Evolutionary conservation across 1,140 invertebrate species (phyloP).

Genomic region (Brachionus angularis): DNA sequence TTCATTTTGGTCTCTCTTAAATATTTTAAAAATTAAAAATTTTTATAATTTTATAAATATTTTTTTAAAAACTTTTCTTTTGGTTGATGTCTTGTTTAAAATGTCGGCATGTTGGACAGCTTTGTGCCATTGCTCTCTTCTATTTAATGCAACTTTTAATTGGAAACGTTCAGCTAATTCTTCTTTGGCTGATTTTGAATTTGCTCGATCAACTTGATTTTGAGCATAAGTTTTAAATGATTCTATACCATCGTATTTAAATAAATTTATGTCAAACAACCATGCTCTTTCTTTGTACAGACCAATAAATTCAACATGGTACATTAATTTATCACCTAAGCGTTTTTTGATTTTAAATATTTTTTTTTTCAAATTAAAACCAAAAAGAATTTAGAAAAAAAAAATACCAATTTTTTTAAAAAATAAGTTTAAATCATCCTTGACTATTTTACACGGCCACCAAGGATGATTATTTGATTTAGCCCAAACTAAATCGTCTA

Average conservation of each 20-base stretch:
- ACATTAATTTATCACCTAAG: background rate
- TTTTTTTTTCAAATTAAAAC: background rate
- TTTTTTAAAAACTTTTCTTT: constrained; percentile 18
- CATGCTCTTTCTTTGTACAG: background rate
- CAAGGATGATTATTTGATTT: constrained; percentile 31
- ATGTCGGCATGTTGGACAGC: constrained; percentile 15
- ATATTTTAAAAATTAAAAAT: too few species aligned
- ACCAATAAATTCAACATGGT: constrained; percentile 26
- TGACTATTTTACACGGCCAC: constrained; percentile 36
- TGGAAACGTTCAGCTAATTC: constrained; percentile 34
- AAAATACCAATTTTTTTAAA: background rate
- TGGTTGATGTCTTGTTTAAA: background rate
- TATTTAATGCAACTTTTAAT: constrained; percentile 12
- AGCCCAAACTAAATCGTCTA: constrained; percentile 33
- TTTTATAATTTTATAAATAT: too few species aligned
- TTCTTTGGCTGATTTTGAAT: constrained; percentile 18
- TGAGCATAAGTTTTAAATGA: constrained; percentile 40
- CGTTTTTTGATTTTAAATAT: background rate
- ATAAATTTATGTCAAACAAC: constrained; percentile 22
- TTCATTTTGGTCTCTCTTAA: too few species aligned
- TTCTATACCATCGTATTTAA: constrained; percentile 34
- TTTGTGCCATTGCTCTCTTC: constrained; percentile 20
- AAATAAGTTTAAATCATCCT: background rate
- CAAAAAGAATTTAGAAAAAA: background rate
- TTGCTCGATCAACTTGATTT: constrained; percentile 31